Evolutionary conservation across 1,140 invertebrate genomes (phyloP).

Genomic region (Bombus balteatus): DNA sequence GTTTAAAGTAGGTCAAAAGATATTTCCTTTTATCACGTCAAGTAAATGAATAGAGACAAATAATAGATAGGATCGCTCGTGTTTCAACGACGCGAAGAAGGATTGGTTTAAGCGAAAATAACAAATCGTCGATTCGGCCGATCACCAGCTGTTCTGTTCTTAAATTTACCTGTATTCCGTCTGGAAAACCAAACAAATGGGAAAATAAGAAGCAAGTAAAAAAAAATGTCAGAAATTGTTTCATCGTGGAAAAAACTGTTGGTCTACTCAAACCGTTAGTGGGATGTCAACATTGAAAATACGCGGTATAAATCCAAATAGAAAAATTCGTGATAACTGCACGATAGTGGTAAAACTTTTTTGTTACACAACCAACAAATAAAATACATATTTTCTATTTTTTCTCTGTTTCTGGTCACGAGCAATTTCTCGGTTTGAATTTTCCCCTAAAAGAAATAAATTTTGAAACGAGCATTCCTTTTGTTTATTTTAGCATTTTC

Average conservation of each 20-base stretch:
- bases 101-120: background rate
- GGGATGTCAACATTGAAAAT: background rate
- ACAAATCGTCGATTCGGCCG: background rate
- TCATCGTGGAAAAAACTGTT: background rate
- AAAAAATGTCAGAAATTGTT: background rate
- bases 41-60: background rate
- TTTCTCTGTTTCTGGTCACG: background rate
- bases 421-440: background rate
- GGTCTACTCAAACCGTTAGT: too few relatives aligned
- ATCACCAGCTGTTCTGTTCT: constrained; percentile 23
- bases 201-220: too few relatives aligned
- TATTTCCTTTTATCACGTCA: background rate
- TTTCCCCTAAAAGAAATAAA: too few relatives aligned
- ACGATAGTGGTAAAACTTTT: background rate
- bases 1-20: background rate
- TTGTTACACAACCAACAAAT: background rate
- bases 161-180: background rate
- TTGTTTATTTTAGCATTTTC: background rate
- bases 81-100: too few relatives aligned
- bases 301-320: background rate
- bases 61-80: background rate
- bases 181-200: background rate
- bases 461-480: background rate
- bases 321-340: background rate
- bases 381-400: too few relatives aligned